phyloP scores from a whole-genome alignment of 2,113 vertebrate genomes.

The Panthera leo region DNA sequence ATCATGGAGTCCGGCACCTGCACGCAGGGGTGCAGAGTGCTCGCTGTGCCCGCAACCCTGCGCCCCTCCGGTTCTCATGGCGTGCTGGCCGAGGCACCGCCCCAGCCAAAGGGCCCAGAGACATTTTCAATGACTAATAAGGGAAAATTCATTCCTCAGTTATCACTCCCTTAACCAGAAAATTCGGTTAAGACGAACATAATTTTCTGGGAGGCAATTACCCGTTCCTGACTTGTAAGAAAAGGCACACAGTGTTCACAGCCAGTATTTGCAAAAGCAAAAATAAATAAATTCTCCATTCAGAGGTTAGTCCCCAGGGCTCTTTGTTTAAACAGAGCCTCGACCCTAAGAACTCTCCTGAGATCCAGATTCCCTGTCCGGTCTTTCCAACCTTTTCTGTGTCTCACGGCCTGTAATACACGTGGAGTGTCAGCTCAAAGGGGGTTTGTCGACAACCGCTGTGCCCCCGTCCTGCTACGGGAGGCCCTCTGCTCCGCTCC shows the following conservation, averaged over 20 bases:
- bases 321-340: background rate
- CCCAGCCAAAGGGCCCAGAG: background rate
- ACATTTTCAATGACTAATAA: background rate
- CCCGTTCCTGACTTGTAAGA: too few species aligned
- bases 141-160: background rate
- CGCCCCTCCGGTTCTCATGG: rapidly evolving
- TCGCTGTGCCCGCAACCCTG: too few species aligned
- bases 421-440: background rate
- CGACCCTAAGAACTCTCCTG: background rate
- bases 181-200: background rate
- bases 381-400: background rate
- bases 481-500: too few species aligned
- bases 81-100: background rate
- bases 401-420: background rate
- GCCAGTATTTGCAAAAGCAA: background rate
- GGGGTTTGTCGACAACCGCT: background rate
- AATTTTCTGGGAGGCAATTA: background rate
- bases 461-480: too few species aligned
- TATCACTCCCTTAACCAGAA: background rate
- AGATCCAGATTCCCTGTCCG: rapidly evolving
- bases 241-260: background rate
- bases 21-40: too few species aligned
- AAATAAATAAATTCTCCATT: background rate
- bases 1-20: too few species aligned
- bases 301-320: background rate